Conservation (phyloP, 2,113 vertebrate genomes). For the Pluvianellus socialis region DNA sequence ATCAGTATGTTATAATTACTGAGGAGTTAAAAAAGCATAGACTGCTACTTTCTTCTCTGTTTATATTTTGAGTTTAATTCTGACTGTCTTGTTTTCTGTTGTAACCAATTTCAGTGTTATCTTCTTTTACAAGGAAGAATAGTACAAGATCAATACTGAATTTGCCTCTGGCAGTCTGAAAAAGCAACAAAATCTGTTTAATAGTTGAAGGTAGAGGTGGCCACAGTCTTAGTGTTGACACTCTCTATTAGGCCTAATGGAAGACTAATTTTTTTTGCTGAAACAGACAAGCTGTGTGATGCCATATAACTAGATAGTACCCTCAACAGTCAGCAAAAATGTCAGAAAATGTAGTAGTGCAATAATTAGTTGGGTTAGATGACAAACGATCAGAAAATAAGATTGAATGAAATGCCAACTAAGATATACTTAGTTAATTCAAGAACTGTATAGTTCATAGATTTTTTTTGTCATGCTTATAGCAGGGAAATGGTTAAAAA, state of each 20-base stretch:
- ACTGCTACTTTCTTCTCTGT: background rate
- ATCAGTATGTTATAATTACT: background rate
- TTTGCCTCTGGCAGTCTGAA: background rate
- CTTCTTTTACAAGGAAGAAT: background rate
- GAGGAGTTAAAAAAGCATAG: background rate
- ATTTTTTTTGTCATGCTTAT: background rate
- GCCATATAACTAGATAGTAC: background rate
- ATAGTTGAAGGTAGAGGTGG: background rate
- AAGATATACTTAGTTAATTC: background rate
- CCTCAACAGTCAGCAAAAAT: background rate
- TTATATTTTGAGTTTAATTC: background rate
- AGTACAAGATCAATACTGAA: background rate
- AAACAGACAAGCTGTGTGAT: background rate
- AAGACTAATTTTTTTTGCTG: background rate
- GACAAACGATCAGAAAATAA: background rate
- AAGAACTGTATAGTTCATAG: background rate
- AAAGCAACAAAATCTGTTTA: background rate
- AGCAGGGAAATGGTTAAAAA: background rate
- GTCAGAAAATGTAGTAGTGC: background rate
- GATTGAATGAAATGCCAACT: background rate
- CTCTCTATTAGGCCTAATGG: background rate
- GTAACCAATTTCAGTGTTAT: background rate
- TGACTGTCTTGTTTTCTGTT: background rate
- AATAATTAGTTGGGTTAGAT: background rate
- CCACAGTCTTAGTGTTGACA: background rate